Evolutionary conservation across 2,113 vertebrate genomes (phyloP).

Genomic region (Corynorhinus townsendii): DNA sequence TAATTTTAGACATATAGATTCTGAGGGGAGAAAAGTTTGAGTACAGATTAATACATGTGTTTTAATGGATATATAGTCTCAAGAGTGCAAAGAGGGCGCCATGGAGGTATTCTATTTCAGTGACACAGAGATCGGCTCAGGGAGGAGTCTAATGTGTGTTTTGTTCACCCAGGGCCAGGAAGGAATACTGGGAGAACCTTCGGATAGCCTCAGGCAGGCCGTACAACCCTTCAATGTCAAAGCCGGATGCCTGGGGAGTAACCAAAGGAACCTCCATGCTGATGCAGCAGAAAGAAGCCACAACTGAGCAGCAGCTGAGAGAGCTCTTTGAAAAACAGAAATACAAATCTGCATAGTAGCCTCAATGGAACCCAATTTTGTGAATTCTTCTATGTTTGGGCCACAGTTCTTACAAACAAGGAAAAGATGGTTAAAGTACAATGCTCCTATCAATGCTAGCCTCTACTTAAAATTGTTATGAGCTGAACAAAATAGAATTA

Average conservation of each 20-base stretch:
- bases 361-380: background rate
- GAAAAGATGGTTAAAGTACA: background rate
- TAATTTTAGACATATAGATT: background rate
- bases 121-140: background rate
- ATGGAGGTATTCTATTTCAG: background rate
- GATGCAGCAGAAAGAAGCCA: conserved; percentile 96
- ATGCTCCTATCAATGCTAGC: background rate
- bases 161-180: conserved; percentile 86
- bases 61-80: background rate
- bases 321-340: conserved; percentile 88
- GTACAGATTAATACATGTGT: background rate
- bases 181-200: conserved; percentile 94
- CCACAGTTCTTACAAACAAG: background rate
- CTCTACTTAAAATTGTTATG: background rate
- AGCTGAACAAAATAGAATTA: background rate
- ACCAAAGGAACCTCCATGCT: conserved; percentile 92
- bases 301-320: conserved; percentile 88
- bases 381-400: background rate
- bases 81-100: background rate
- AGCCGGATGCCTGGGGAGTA: conserved; percentile 93
- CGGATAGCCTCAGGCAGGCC: conserved; percentile 93
- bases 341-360: conserved; percentile 64
- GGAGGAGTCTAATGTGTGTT: background rate
- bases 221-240: conserved; percentile 88
- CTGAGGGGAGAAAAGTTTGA: background rate